A percentile compares a stretch with the other conserved stretches of the same genome.
Evolutionary conservation across 2,797 vertebrate species (phyloP).

Genomic region (Spinus pinus): DNA sequence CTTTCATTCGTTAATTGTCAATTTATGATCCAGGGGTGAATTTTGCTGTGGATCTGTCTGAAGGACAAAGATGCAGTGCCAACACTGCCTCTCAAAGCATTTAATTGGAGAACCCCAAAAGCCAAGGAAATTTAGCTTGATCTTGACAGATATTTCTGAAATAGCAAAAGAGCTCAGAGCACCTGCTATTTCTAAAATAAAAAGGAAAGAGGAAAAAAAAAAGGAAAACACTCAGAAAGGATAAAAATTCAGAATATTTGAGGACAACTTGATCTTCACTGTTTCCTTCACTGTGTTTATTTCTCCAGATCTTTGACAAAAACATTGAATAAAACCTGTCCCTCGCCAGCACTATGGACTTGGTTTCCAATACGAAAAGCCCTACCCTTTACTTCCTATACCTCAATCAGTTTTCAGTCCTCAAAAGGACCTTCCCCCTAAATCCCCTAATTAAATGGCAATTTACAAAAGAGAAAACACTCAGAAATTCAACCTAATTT

Average conservation of each 20-base stretch:
- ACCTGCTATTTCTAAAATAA: background rate
- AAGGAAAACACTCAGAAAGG: fast-evolving
- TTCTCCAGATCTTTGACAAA: background rate
- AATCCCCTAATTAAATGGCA: background rate
- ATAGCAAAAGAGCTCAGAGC: background rate
- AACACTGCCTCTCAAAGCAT: background rate
- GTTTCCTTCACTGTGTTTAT: background rate
- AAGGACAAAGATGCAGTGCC: background rate
- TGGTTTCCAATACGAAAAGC: background rate
- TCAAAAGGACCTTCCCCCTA: background rate
- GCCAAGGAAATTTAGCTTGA: background rate
- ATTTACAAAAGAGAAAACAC: background rate
- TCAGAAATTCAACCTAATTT: background rate
- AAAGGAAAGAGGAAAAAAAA: background rate
- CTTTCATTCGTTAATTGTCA: background rate
- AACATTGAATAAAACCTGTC: background rate
- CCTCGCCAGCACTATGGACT: background rate
- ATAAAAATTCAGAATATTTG: background rate
- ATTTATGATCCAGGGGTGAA: background rate
- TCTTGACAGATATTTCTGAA: background rate
- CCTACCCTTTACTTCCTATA: background rate
- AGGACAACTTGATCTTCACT: background rate
- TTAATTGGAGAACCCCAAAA: background rate
- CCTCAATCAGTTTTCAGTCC: background rate
- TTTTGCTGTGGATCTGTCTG: background rate